Evolutionary conservation across 2,113 vertebrate genomes (phyloP), one percentile per base, ranked within the genome.

Genomic region (Tragelaphus imberbis): DNA sequence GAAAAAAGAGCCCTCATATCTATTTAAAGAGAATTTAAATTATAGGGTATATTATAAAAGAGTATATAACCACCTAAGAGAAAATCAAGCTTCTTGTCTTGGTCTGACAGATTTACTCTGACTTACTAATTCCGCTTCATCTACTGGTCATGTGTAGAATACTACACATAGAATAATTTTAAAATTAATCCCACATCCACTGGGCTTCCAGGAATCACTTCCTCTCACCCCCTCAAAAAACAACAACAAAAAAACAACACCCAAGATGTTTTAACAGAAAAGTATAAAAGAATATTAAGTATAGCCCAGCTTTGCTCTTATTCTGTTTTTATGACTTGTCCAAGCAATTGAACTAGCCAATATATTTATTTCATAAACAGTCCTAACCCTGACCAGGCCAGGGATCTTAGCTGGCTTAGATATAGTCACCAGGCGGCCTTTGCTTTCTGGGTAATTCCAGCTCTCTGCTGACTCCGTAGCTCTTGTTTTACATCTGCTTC

Each of bases 401-500:
- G 19, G 30, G 40, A 59, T 88, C 58, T 93, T 91, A 88, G 25
- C 51, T 49, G 36, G 30, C 51, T 40, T 92, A 33, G 44, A 15
- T 86, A 47, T n/a, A n/a, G 63, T 68, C 40, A 84, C 33, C 56
- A 88, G 84, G 51, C 84, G 49, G 36, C 56, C 68, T 91, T 84
- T 25, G 36, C 84, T 84, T 94, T 84, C 51, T 88, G 6, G 65
- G 63, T 88, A 84, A 91, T 84, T 88, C 28, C 84, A 80, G n/a
- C 21, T 90, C 27, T 90, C 80, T 92, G 40, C 55, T 84, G 85
- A 95, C 15, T 63, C 61, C 53, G 2, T 49, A 59, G 56, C 19
- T 79, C 33, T 86, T 77, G 17, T 88, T 84, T 96, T 88, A 40
- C 44, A 71, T 86, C n/a, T 90, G n/a, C 51, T 80, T 92, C n/a